Conservation (phyloP, 2,113 vertebrate genomes). For the Dicerorhinus sumatrensis region DNA sequence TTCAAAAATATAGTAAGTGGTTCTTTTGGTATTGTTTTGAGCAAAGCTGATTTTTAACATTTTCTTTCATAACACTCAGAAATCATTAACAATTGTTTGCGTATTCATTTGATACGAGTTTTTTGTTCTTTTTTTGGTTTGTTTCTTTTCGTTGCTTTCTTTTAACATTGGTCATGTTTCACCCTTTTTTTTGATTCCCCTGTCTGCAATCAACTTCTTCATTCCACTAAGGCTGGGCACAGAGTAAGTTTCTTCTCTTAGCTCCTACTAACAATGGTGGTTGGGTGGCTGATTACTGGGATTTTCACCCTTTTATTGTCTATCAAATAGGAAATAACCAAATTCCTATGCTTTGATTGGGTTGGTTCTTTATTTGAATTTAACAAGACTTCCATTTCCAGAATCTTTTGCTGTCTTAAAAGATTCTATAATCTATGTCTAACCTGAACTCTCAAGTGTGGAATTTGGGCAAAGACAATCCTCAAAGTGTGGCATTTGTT, state of each 20-base stretch:
- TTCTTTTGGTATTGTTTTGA: constrained; percentile 65
- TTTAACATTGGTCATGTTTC: constrained; percentile 92
- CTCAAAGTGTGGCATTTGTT: not conserved
- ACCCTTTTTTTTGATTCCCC: constrained; percentile 87
- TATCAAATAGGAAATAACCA: constrained; percentile 44
- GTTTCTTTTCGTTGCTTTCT: constrained; percentile 89
- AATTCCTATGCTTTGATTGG: constrained; percentile 63
- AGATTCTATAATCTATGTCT: constrained; percentile 14
- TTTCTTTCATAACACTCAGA: constrained; percentile 86
- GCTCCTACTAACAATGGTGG: constrained; percentile 85
- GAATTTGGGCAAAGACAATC: constrained; percentile 6
- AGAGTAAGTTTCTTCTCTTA: constrained; percentile 96
- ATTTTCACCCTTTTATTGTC: constrained; percentile 46
- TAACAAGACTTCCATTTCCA: constrained; percentile 62
- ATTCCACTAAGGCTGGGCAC: constrained; percentile 96
- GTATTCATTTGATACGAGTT: constrained; percentile 85
- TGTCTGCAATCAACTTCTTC: constrained; percentile 95
- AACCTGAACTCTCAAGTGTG: constrained; percentile 55
- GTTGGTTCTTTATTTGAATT: constrained; percentile 60
- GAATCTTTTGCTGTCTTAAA: constrained; percentile 62
- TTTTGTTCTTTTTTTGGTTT: constrained; percentile 85
- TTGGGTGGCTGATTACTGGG: constrained; percentile 78
- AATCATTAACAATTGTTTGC: constrained; percentile 86
- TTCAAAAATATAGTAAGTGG: constrained; percentile 57
- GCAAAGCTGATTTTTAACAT: constrained; percentile 83